phyloP scores from a whole-genome alignment of 2,113 vertebrate genomes.

The Vicugna pacos region DNA sequence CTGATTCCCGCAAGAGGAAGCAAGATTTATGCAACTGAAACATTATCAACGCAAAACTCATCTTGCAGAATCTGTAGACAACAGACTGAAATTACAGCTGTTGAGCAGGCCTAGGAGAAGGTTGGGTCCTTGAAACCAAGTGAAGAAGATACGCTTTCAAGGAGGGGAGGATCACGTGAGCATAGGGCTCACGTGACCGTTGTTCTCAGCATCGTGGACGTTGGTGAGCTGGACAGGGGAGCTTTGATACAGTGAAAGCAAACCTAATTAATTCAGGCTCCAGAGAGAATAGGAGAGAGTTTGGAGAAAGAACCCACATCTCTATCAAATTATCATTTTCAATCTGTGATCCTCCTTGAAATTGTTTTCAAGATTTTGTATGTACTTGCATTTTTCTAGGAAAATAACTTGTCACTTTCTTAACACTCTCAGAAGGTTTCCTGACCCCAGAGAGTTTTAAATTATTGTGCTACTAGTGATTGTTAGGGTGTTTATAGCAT shows the following conservation, averaged over 20 bases:
- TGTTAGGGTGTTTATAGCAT: fast-evolving
- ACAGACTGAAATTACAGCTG: background rate
- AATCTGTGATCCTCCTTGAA: background rate
- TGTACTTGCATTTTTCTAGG: background rate
- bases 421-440: background rate
- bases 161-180: background rate
- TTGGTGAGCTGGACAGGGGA: background rate
- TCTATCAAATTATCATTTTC: background rate
- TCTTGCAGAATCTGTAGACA: background rate
- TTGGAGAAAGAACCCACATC: background rate
- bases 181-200: fast-evolving
- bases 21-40: background rate
- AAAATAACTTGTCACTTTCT: background rate
- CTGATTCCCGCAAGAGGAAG: background rate
- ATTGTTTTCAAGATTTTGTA: too few relatives aligned
- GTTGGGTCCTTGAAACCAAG: background rate
- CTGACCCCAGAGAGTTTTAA: background rate
- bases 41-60: background rate
- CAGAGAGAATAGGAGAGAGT: background rate
- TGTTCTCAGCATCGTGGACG: background rate
- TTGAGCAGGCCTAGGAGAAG: background rate
- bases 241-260: background rate
- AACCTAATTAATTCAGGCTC: background rate
- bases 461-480: fast-evolving
- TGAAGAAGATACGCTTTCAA: background rate